phyloP scores from a whole-genome alignment of 1,140 invertebrate species.

The Drosophila arizonae region DNA sequence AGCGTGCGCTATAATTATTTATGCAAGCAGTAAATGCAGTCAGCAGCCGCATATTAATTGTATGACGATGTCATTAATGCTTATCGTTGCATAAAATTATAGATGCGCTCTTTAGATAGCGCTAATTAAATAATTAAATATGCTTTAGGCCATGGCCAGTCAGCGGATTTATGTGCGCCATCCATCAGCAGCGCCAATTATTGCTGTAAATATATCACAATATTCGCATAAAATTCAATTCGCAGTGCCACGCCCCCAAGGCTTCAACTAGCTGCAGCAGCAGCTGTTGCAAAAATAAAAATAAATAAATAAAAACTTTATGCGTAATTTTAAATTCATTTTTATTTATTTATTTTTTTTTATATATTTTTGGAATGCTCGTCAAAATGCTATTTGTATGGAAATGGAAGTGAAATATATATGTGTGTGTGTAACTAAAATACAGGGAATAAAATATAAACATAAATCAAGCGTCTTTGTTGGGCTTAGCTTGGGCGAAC shows the following conservation, averaged over 20 bases:
- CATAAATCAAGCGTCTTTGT: constrained; percentile 33
- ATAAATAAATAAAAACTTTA: constrained; percentile 15
- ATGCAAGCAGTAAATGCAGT: constrained; percentile 26
- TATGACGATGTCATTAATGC: constrained; percentile 71
- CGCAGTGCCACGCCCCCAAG: background rate
- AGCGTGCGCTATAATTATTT: constrained; percentile 55
- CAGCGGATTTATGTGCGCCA: constrained; percentile 64
- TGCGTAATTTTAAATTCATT: constrained; percentile 26
- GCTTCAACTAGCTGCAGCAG: constrained; percentile 46
- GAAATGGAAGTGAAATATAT: constrained; percentile 12
- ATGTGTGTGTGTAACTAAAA: background rate
- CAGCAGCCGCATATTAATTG: constrained; percentile 68
- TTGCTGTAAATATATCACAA: constrained; percentile 35
- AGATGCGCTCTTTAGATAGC: constrained; percentile 74
- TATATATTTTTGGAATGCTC: constrained; percentile 28
- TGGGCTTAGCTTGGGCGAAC: constrained; percentile 1
- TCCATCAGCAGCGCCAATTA: constrained; percentile 72
- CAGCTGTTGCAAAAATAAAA: constrained; percentile 39
- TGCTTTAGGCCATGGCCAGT: constrained; percentile 69
- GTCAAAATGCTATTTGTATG: constrained; percentile 24
- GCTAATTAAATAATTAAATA: constrained; percentile 82
- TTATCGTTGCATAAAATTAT: constrained; percentile 78
- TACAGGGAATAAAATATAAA: constrained; percentile 15
- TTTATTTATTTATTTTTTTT: background rate
- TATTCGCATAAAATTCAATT: constrained; percentile 14